phyloP scores from a whole-genome alignment of 2,888 invertebrate species.

The Ichneumon xanthorius region DNA sequence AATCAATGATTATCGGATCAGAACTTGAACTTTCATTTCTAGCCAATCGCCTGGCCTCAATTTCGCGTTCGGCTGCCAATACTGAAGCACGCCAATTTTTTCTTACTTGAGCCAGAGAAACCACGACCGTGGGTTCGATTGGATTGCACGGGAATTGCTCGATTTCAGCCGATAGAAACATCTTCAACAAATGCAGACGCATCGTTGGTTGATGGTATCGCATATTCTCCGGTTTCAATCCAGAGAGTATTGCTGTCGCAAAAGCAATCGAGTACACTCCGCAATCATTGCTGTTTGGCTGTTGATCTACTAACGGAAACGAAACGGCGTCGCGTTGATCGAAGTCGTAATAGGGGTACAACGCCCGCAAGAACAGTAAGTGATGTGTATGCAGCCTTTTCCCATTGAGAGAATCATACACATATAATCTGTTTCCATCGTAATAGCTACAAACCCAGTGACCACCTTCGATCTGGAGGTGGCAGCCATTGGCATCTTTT shows the following conservation, averaged over 20 bases:
- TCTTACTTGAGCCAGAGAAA: constrained; percentile 10
- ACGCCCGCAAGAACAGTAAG: too few relatives aligned
- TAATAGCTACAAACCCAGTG: too few relatives aligned
- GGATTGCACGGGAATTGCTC: constrained; percentile 9
- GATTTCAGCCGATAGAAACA: not conserved
- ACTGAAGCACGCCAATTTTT: not conserved
- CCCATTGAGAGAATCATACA: too few relatives aligned
- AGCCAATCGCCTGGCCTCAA: not conserved
- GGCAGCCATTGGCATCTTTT: too few relatives aligned
- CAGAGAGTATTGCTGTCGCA: constrained; percentile 4
- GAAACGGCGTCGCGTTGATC: too few relatives aligned
- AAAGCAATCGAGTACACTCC: constrained; percentile 19
- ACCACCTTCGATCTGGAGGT: too few relatives aligned
- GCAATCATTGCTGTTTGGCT: too few relatives aligned
- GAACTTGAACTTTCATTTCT: constrained; percentile 6
- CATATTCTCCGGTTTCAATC: not conserved
- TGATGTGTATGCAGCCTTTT: too few relatives aligned
- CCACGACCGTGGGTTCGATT: not conserved
- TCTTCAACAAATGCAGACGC: constrained; percentile 12
- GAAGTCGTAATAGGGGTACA: too few relatives aligned
- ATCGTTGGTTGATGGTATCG: not conserved
- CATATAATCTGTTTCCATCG: too few relatives aligned
- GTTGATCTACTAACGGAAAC: too few relatives aligned
- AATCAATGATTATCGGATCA: not conserved
- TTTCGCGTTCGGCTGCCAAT: not conserved